Base-by-base conservation (phyloP, 2,113 vertebrate species). In the Psammodynastes pulverulentus region DNA sequence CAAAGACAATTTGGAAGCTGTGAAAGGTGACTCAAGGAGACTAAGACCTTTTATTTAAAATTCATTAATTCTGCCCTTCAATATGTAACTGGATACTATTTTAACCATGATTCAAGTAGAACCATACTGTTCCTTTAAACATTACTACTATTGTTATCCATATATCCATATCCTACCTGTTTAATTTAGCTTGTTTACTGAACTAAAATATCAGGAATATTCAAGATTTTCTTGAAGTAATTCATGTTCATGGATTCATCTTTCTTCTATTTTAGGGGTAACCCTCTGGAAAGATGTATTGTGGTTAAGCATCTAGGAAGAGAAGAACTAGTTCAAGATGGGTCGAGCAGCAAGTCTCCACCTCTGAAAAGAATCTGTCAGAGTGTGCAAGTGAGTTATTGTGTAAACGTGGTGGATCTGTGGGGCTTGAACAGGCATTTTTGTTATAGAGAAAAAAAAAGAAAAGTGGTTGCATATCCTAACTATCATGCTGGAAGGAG, bases 271-370 rank as follows among this genome's bases (percentile, higher is more conserved):
- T 90, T 92, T 95, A 99, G 99, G 95, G 98, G 97, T 91, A 97
- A 97, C 94, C 93, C 96, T 48, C 89, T 99, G 24, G 91, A 94
- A 54, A 97, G 95, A 91, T 99, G 99, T 90, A 98, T 99, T 21
- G 97, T 99, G 97, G 97, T 99, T 93, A 99, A 98, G 95, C 99
- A 99, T 94, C 93, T 99, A 91, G 98, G 98, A 84, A 98, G 98
- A 94, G 98, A 98, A 26, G 97, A 97, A 24, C 54, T 96, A 85
- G 88, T 52, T 3, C 89, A 49, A 85, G 95, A 97, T 0, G 97
- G 96, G 54, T 93, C 95, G 0, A 95, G 95, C 79, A 97, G 96
- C 87, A 98, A 97, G 89, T 99, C 98, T 26, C 99, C 99, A 39
- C 99, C 99, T 0, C 95, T 98, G 92, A 99, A 99, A 91, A 98